A percentile compares a stretch with the other conserved stretches of the same genome.
Conservation (phyloP, 2,888 invertebrate species). For the Psylliodes chrysocephalus region DNA sequence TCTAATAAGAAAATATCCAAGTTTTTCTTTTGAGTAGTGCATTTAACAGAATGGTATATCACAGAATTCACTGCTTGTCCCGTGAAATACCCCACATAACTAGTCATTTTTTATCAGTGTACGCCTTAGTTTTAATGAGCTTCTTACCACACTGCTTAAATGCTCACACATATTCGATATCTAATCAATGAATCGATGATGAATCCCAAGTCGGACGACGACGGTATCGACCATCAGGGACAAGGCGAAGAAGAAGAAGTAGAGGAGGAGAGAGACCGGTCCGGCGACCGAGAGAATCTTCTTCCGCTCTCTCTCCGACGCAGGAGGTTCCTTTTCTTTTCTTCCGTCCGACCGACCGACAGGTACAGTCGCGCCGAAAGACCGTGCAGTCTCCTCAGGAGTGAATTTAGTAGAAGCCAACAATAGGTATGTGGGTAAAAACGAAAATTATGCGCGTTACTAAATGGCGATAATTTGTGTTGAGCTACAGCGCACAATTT, state of each 20-base stretch:
- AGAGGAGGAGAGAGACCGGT: constrained; percentile 57
- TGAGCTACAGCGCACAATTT: no score
- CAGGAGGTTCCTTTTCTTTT: constrained; percentile 29
- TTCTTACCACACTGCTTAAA: constrained; percentile 55
- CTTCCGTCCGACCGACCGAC: constrained; percentile 40
- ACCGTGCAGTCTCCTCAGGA: constrained; percentile 43
- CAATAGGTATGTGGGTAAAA: not conserved
- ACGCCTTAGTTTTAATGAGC: constrained; percentile 54
- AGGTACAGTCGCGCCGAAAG: constrained; percentile 55
- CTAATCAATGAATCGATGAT: constrained; percentile 64
- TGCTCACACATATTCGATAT: constrained; percentile 60
- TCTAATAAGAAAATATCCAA: no score
- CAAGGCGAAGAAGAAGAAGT: constrained; percentile 16
- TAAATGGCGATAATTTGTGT: no score
- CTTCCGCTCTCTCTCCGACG: constrained; percentile 41
- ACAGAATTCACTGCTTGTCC: no score
- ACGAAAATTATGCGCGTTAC: no score
- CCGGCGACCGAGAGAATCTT: constrained; percentile 52
- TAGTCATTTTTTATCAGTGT: constrained; percentile 25
- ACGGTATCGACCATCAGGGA: constrained; percentile 58
- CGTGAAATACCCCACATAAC: not conserved
- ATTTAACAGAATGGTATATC: no score
- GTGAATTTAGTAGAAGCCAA: not conserved
- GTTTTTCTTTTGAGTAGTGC: no score
- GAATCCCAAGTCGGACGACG: constrained; percentile 58